phyloP scores from a whole-genome alignment of 2,888 invertebrate genomes.

The Chaetoderma sp. region DNA sequence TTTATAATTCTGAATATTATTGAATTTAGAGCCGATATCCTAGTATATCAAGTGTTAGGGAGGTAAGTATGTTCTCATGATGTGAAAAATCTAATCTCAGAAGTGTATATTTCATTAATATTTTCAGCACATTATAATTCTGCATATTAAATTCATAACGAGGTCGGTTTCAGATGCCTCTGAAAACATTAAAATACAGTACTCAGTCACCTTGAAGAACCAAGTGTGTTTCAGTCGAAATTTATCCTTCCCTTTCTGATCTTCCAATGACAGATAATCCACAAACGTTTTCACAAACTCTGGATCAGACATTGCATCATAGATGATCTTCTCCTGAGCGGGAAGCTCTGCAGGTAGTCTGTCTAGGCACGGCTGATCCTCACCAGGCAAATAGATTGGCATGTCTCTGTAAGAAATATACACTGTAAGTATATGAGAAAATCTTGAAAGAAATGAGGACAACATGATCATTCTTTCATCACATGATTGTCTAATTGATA shows the following conservation, averaged over 20 bases:
- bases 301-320: conserved; percentile 77
- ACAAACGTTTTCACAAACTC: conserved; percentile 80
- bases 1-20: no score
- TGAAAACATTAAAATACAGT: no score
- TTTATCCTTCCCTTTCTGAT: conserved; percentile 86
- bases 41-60: no score
- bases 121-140: no score
- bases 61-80: no score
- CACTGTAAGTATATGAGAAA: conserved; percentile 10
- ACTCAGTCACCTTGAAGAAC: conserved; percentile 81
- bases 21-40: no score
- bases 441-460: conserved; percentile 6
- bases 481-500: no score
- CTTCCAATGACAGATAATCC: conserved; percentile 82
- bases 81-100: no score
- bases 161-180: no score
- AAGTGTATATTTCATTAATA: no score
- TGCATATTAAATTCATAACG: no score
- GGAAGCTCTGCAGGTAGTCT: conserved; percentile 73
- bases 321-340: conserved; percentile 76
- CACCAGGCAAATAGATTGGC: conserved; percentile 77
- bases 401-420: conserved; percentile 70
- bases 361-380: conserved; percentile 77
- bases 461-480: background rate
- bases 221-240: conserved; percentile 79